Conservation (phyloP, 2,888 invertebrate species). For the Pachliopta kotzebuea region DNA sequence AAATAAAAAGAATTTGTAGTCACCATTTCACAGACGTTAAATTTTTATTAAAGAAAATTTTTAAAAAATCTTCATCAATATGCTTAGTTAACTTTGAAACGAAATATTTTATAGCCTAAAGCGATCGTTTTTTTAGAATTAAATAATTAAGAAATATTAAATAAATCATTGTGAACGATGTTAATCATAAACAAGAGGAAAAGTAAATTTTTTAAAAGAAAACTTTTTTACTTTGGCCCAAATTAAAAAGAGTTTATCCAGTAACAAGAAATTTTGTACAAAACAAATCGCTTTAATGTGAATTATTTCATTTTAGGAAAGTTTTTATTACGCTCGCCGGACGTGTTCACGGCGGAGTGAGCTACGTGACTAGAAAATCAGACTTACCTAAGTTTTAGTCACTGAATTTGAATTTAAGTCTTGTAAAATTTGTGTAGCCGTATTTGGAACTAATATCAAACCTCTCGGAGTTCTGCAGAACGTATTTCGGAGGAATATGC, state of each 20-base stretch:
- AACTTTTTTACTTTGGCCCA: neutral
- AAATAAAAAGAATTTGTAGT: too few relatives aligned
- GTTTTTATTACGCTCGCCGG: conserved; percentile 25
- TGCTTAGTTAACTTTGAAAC: too few relatives aligned
- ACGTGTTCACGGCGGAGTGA: conserved; percentile 26
- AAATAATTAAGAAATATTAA: too few relatives aligned
- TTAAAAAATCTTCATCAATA: too few relatives aligned
- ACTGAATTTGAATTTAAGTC: conserved; percentile 14
- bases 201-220: neutral
- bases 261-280: conserved; percentile 8
- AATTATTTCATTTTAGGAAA: conserved; percentile 26
- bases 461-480: too few relatives aligned
- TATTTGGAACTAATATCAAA: neutral
- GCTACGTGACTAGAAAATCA: conserved; percentile 25
- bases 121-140: too few relatives aligned
- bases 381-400: conserved; percentile 15
- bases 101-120: too few relatives aligned
- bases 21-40: too few relatives aligned
- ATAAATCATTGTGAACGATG: too few relatives aligned
- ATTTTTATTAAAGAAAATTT: too few relatives aligned
- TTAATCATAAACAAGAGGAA: neutral
- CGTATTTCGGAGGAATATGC: too few relatives aligned
- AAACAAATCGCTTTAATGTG: conserved; percentile 6
- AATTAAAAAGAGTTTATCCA: conserved; percentile 1
- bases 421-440: neutral